Percentiles rank a stretch among this genome's conserved stretches.
phyloP scores from a whole-genome alignment of 1,140 invertebrate species.

The Orchesella cincta region DNA sequence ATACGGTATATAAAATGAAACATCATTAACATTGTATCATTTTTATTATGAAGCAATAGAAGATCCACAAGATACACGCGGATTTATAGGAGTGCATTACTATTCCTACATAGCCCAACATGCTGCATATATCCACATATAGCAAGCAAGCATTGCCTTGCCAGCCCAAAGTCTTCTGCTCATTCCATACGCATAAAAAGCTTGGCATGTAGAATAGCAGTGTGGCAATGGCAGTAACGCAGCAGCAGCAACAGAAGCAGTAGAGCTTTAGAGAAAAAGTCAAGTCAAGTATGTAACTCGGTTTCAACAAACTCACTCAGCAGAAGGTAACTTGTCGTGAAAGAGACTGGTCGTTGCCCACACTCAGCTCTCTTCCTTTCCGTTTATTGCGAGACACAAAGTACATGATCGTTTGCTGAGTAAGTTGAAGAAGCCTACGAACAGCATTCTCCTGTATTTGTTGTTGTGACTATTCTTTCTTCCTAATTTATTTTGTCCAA shows the following conservation, averaged over 20 bases:
- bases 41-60: not conserved
- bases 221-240: no score
- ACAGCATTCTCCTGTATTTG: no score
- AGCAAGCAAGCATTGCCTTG: no score
- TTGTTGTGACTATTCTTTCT: not conserved
- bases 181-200: no score
- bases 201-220: no score
- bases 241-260: not conserved
- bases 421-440: no score
- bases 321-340: conserved; percentile 29
- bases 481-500: conserved; percentile 22
- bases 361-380: conserved; percentile 20
- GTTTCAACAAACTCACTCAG: conserved; percentile 25
- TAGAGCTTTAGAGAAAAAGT: conserved; percentile 16
- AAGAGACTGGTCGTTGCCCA: conserved; percentile 29
- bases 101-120: not conserved
- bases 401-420: no score
- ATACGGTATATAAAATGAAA: conserved; percentile 7
- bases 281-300: conserved; percentile 26
- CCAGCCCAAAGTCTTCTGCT: no score
- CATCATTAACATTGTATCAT: not conserved
- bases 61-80: not conserved
- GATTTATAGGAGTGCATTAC: not conserved
- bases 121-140: no score
- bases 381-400: not conserved